A percentile compares a stretch with the other conserved stretches of the same genome.
These are phyloP conservation scores for Tetragonula carbonaria DNA, from an alignment of 2,888 invertebrate species.

Conservation along the genomic window DNA sequence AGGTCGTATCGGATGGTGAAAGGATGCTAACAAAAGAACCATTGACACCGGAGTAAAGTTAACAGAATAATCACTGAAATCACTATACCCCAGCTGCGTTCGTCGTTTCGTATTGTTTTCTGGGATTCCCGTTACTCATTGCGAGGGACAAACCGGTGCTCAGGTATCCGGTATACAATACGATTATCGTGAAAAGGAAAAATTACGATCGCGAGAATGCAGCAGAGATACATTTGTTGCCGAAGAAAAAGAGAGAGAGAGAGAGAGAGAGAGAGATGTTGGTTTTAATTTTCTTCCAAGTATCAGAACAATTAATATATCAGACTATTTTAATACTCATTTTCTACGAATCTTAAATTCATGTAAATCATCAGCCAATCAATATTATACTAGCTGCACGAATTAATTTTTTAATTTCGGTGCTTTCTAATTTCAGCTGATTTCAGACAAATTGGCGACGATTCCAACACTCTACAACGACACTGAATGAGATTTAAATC, in stretches of 20 bases:
- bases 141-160: neutral
- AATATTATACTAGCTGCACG: too few species aligned
- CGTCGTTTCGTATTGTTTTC: constrained; percentile 32
- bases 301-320: neutral
- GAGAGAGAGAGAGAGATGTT: neutral
- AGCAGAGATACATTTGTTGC: constrained; percentile 17
- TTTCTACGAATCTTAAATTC: neutral
- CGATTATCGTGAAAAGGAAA: constrained; percentile 9
- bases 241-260: constrained; percentile 14
- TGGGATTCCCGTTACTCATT: constrained; percentile 39
- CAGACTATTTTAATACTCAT: neutral
- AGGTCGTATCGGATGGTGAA: constrained; percentile 35
- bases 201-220: constrained; percentile 15
- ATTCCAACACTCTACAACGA: too few species aligned
- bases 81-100: neutral
- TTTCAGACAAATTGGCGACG: too few species aligned
- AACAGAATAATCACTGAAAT: constrained; percentile 35
- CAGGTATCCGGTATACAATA: neutral
- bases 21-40: constrained; percentile 47
- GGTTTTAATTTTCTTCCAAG: neutral
- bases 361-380: neutral
- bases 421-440: too few species aligned
- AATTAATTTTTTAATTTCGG: too few species aligned
- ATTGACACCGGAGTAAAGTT: constrained; percentile 19
- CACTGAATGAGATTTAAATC: too few species aligned